Conservation (phyloP, 2,888 invertebrate genomes). For the Hedychridium roseum region DNA sequence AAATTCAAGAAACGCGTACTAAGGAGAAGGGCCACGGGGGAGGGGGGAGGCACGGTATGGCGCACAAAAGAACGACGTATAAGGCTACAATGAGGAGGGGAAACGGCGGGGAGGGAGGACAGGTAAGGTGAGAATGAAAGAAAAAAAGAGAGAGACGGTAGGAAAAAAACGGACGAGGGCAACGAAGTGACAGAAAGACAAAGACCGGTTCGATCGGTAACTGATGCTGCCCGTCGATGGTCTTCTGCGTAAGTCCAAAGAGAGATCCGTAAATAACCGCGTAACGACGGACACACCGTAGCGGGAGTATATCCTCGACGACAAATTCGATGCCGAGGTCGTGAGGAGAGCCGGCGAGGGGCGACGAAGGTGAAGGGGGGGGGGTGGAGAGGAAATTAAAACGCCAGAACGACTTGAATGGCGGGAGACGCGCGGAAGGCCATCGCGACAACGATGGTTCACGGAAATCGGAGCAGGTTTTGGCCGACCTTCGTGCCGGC, state of each 20-base stretch:
- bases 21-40: too few relatives aligned
- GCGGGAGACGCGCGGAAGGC: slow-evolving; percentile 30
- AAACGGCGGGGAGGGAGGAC: too few relatives aligned
- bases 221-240: too few relatives aligned
- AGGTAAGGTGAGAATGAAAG: slow-evolving; percentile 2
- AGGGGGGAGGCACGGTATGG: too few relatives aligned
- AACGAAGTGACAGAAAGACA: slow-evolving; percentile 14
- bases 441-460: slow-evolving; percentile 32
- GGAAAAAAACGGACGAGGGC: slow-evolving; percentile 29
- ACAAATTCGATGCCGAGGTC: slow-evolving; percentile 10
- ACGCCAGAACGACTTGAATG: slow-evolving; percentile 18
- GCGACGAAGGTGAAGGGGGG: neutral
- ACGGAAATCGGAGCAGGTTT: slow-evolving; percentile 46
- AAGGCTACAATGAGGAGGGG: too few relatives aligned
- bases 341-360: neutral
- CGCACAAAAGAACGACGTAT: too few relatives aligned
- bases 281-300: slow-evolving; percentile 21
- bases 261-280: slow-evolving; percentile 27
- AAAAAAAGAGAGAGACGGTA: slow-evolving; percentile 8
- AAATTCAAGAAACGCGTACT: too few relatives aligned
- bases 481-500: slow-evolving; percentile 33
- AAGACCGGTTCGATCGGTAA: too few relatives aligned
- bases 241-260: slow-evolving; percentile 23
- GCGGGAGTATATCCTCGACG: slow-evolving; percentile 15
- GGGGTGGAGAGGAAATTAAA: slow-evolving; percentile 28